Conservation (phyloP, 2,888 invertebrate genomes). For the Brachypalpus laphriformis region DNA sequence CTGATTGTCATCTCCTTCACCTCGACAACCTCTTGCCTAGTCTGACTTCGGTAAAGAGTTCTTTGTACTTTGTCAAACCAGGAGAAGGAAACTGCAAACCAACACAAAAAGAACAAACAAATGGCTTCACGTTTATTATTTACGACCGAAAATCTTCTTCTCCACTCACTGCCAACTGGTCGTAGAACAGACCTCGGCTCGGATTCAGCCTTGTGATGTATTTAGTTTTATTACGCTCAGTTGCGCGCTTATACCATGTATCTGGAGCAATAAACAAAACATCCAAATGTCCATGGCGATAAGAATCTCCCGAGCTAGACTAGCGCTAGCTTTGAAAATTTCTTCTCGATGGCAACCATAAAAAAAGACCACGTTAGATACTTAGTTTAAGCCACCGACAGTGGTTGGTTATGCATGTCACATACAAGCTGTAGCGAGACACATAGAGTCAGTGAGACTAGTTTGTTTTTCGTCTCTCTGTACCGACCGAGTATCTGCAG, state of each 20-base stretch:
- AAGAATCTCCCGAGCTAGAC: slow-evolving; percentile 54
- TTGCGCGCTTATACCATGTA: slow-evolving; percentile 69
- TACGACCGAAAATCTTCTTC: slow-evolving; percentile 65
- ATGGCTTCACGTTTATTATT: slow-evolving; percentile 73
- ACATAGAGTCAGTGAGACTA: slow-evolving; percentile 39
- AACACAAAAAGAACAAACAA: slow-evolving; percentile 47
- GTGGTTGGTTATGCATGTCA: slow-evolving; percentile 62
- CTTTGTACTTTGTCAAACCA: slow-evolving; percentile 66
- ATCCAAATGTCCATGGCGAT: slow-evolving; percentile 69
- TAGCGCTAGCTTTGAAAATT: slow-evolving; percentile 54
- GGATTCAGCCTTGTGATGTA: slow-evolving; percentile 65
- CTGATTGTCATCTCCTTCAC: slow-evolving; percentile 65
- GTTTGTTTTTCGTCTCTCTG: slow-evolving; percentile 54
- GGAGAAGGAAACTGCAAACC: slow-evolving; percentile 56
- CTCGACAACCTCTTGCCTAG: slow-evolving; percentile 49
- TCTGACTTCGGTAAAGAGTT: slow-evolving; percentile 25
- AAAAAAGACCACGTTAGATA: slow-evolving; percentile 32
- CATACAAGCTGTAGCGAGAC: slow-evolving; percentile 45
- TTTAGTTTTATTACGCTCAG: slow-evolving; percentile 73
- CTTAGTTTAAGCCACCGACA: slow-evolving; percentile 22
- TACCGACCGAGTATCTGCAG: slow-evolving; percentile 4
- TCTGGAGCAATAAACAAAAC: slow-evolving; percentile 74
- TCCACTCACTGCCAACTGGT: neutral
- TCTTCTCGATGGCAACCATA: slow-evolving; percentile 30
- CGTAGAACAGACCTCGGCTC: neutral